A percentile compares a stretch with the other conserved stretches of the same genome.
Conservation (phyloP, 2,113 vertebrate genomes). For the Geothlypis trichas region DNA sequence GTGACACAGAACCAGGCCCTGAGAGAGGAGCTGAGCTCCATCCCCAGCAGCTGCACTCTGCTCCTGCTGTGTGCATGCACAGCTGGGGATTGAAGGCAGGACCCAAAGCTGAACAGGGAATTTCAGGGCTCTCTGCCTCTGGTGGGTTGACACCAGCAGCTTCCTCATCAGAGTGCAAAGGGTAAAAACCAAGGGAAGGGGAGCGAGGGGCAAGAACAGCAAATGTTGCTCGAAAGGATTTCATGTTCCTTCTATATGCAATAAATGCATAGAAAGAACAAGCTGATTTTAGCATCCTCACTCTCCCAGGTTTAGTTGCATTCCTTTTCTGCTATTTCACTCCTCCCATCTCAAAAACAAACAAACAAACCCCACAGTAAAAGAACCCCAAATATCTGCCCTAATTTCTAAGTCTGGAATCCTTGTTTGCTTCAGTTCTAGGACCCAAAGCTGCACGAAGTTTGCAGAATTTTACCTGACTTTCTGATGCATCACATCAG, state of each 20-base stretch:
- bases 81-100: background rate
- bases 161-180: fast-evolving
- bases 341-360: background rate
- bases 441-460: background rate
- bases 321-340: background rate
- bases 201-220: background rate
- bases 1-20: background rate
- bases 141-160: background rate
- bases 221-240: background rate
- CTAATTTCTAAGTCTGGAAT: background rate
- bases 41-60: background rate
- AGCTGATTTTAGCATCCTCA: background rate
- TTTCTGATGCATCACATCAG: background rate
- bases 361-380: background rate
- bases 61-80: fast-evolving
- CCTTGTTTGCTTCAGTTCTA: background rate
- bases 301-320: background rate
- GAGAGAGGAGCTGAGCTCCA: background rate
- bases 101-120: background rate
- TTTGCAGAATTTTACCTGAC: background rate
- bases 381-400: background rate
- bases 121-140: background rate
- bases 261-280: fast-evolving
- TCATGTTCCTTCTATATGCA: fast-evolving
- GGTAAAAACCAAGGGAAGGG: background rate